A percentile compares a stretch with the other conserved stretches of the same genome.
These are phyloP conservation scores for Gallirallus australis DNA, from an alignment of 2,797 vertebrate genomes.

Conservation along the genomic window DNA sequence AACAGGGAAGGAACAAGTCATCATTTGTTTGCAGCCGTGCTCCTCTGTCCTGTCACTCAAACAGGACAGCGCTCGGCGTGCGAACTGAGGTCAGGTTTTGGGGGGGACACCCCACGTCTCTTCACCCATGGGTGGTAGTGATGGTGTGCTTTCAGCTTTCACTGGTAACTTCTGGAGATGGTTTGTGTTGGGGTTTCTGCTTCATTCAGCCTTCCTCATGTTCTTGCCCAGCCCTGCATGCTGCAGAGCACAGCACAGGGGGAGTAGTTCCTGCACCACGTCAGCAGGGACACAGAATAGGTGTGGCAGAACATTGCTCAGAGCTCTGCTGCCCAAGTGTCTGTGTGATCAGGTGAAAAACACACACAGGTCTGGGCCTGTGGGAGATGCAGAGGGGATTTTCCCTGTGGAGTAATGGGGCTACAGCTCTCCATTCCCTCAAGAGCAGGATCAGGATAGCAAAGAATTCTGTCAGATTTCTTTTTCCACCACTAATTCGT, in stretches of 20 bases:
- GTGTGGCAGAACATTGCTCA: neutral
- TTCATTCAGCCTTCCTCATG: neutral
- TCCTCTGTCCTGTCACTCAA: neutral
- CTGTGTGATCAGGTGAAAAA: neutral
- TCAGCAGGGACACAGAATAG: neutral
- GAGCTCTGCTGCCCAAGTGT: neutral
- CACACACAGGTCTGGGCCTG: neutral
- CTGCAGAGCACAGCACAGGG: neutral
- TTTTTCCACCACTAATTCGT: neutral
- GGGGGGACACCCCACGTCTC: too few relatives aligned
- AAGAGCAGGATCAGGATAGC: neutral
- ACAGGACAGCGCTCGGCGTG: neutral
- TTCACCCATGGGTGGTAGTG: neutral
- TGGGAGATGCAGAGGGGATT: neutral
- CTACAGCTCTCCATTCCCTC: neutral
- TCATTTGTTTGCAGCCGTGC: neutral
- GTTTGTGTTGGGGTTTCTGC: neutral
- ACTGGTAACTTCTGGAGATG: neutral
- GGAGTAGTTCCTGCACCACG: neutral
- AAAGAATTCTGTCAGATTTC: neutral
- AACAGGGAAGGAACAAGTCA: neutral
- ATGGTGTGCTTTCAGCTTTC: neutral
- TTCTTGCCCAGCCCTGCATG: neutral
- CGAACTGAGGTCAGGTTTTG: neutral
- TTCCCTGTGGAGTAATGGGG: neutral